phyloP scores from a whole-genome alignment of 53 echinoderm and acorn worm genomes.

The Mesocentrotus franciscanus region DNA sequence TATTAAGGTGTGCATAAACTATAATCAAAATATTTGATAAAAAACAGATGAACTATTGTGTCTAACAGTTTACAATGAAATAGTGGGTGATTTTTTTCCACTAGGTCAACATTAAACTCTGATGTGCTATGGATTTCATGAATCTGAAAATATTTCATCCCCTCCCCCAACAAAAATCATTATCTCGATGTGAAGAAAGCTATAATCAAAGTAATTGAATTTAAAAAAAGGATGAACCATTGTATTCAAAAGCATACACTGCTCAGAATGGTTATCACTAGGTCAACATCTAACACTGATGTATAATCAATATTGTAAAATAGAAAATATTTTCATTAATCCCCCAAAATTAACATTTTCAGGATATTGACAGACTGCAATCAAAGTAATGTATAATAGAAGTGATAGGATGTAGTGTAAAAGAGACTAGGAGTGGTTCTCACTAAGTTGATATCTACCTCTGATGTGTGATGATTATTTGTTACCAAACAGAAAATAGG shows the following conservation, averaged over 20 bases:
- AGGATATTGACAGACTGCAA: neutral
- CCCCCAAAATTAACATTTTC: neutral
- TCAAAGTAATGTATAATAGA: neutral
- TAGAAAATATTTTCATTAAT: neutral
- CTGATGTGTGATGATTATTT: neutral
- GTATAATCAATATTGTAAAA: neutral
- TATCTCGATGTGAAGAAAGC: no score
- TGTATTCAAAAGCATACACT: neutral
- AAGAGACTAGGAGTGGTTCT: neutral
- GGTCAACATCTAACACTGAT: neutral
- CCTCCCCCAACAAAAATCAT: no score
- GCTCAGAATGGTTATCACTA: neutral
- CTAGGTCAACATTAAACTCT: no score
- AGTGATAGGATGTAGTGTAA: neutral
- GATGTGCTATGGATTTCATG: no score
- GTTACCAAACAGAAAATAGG: neutral
- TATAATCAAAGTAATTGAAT: no score
- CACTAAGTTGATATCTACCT: slow-evolving; percentile 3
- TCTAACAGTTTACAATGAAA: no score
- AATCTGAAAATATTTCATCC: no score
- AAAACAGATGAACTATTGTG: no score
- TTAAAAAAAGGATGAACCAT: neutral
- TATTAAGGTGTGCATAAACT: no score
- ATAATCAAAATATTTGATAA: no score
- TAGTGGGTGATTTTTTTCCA: no score